Evolutionary conservation across 2,888 invertebrate species (phyloP).

Genomic region (Harpagoxenus sublaevis): DNA sequence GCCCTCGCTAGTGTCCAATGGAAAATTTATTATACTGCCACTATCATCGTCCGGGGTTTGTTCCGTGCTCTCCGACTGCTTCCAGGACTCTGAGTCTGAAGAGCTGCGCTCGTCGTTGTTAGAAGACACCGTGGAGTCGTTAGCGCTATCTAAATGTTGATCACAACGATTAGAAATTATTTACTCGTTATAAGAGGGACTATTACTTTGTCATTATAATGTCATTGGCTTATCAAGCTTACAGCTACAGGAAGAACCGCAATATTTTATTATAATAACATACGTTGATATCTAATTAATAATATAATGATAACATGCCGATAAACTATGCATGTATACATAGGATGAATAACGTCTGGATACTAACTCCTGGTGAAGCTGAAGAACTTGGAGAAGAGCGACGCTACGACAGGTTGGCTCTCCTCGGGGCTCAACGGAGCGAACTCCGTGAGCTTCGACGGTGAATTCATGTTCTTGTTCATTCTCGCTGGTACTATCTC

Average conservation of each 20-base stretch:
- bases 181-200: background rate
- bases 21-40: constrained; percentile 80
- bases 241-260: background rate
- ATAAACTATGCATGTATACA: background rate
- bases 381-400: constrained; percentile 92
- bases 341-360: background rate
- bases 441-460: constrained; percentile 92
- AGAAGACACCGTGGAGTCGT: constrained; percentile 73
- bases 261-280: background rate
- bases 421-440: constrained; percentile 93
- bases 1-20: constrained; percentile 90
- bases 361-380: constrained; percentile 88
- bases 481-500: constrained; percentile 80
- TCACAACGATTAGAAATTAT: background rate
- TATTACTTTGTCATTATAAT: background rate
- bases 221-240: background rate
- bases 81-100: constrained; percentile 82
- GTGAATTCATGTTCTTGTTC: constrained; percentile 89
- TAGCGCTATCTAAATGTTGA: constrained; percentile 65
- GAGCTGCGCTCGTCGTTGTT: constrained; percentile 81
- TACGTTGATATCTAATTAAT: background rate
- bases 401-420: constrained; percentile 91
- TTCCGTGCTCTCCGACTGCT: constrained; percentile 76
- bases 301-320: background rate
- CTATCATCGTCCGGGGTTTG: constrained; percentile 82